phyloP scores from a whole-genome alignment of 1,140 invertebrate species.

The Papilio xuthus region DNA sequence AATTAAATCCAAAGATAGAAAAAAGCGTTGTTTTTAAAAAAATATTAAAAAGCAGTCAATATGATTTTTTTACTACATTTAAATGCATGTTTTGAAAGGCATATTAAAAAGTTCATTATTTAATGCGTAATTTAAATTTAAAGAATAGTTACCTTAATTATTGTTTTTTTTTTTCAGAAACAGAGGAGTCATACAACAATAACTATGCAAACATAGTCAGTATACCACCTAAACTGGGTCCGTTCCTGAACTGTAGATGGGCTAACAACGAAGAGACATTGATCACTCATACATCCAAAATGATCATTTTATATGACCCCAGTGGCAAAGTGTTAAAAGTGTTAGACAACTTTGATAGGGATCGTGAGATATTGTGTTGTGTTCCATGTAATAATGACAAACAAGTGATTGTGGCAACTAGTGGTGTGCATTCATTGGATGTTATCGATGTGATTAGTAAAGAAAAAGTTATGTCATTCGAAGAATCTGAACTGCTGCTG shows the following conservation, averaged over 20 bases:
- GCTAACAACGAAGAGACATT: constrained; percentile 64
- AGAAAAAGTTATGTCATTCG: constrained; percentile 53
- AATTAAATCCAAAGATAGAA: too few relatives aligned
- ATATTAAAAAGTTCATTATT: too few relatives aligned
- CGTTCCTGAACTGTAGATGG: constrained; percentile 69
- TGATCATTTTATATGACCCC: constrained; percentile 59
- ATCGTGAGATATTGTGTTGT: constrained; percentile 60
- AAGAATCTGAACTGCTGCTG: constrained; percentile 59
- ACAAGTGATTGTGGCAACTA: constrained; percentile 55
- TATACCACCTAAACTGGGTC: constrained; percentile 55
- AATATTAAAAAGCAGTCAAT: too few relatives aligned
- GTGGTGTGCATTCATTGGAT: constrained; percentile 51
- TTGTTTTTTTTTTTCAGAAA: constrained; percentile 50
- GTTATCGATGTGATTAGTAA: constrained; percentile 60
- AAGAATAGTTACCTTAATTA: background rate
- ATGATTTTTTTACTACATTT: too few relatives aligned
- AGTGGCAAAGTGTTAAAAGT: constrained; percentile 52
- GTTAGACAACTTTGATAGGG: constrained; percentile 59
- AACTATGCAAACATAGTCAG: constrained; percentile 57
- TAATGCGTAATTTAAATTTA: too few relatives aligned
- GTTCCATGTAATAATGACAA: constrained; percentile 65
- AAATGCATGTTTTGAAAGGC: too few relatives aligned
- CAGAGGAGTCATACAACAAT: constrained; percentile 64
- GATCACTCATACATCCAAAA: constrained; percentile 64
- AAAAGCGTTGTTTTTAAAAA: too few relatives aligned